phyloP scores from a whole-genome alignment of 2,888 invertebrate species.

The Pachydiplax longipennis region DNA sequence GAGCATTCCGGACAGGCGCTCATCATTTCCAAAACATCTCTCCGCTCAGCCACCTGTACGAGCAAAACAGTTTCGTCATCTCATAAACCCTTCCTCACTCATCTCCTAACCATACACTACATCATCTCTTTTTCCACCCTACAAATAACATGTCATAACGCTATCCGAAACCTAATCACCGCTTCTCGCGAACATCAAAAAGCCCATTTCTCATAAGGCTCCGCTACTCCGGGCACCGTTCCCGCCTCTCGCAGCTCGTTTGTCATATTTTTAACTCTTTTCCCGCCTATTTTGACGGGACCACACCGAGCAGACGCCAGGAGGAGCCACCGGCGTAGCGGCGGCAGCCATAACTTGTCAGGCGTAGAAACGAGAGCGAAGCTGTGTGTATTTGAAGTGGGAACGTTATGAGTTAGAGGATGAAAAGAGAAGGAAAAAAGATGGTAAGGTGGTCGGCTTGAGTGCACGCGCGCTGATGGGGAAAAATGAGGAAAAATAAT shows the following conservation, averaged over 20 bases:
- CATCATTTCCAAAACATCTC: neutral
- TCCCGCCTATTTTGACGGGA: constrained; percentile 28
- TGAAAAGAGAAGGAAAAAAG: neutral
- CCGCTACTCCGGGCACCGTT: neutral
- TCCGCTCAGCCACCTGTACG: neutral
- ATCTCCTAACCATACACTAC: neutral
- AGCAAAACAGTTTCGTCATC: neutral
- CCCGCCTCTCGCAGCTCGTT: neutral
- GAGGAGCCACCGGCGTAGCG: neutral
- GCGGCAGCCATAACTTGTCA: constrained; percentile 21
- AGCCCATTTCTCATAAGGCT: neutral
- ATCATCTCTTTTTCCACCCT: neutral
- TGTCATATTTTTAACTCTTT: neutral
- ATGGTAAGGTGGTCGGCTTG: neutral
- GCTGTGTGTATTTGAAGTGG: neutral
- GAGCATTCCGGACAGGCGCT: neutral
- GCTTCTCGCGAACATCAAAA: neutral
- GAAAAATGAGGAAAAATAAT: neutral
- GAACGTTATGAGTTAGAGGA: constrained; percentile 7
- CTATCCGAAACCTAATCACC: neutral
- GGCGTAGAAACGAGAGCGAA: neutral
- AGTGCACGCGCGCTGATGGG: neutral
- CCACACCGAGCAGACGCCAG: constrained; percentile 23
- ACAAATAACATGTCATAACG: constrained; percentile 27
- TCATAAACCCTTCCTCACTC: constrained; percentile 17